These are phyloP conservation scores for Pimephales promelas DNA, from an alignment of 2,113 vertebrate genomes.

Conservation along the genomic window DNA sequence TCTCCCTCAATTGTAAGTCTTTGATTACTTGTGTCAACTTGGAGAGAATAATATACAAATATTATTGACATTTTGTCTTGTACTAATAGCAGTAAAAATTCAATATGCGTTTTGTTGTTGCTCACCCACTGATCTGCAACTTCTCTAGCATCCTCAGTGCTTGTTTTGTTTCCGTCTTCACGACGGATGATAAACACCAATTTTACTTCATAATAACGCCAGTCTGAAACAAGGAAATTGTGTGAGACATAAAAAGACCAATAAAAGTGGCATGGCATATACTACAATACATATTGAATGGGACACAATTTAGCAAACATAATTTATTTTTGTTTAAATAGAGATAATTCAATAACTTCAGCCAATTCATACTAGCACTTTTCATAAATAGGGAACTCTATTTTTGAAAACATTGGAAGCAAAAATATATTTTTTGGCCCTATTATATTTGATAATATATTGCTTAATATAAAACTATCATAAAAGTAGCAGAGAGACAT, in stretches of 20 bases:
- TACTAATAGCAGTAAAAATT: background rate
- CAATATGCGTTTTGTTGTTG: background rate
- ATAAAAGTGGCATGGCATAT: background rate
- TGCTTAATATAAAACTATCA: too few species aligned
- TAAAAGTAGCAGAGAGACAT: too few species aligned
- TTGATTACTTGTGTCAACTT: conserved; percentile 60
- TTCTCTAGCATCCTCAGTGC: conserved; percentile 58
- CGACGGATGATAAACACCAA: conserved; percentile 57
- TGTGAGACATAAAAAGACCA: background rate
- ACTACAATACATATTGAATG: background rate
- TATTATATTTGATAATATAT: too few species aligned
- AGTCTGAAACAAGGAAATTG: conserved; percentile 59
- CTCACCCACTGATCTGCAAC: conserved; percentile 70
- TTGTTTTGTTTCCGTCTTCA: conserved; percentile 42
- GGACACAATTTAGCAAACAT: background rate
- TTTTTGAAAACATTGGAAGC: too few species aligned
- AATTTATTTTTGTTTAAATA: background rate
- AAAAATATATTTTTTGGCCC: too few species aligned
- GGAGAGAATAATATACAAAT: conserved; percentile 16
- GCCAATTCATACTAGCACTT: too few species aligned
- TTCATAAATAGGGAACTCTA: too few species aligned
- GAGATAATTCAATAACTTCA: too few species aligned
- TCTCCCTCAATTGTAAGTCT: background rate
- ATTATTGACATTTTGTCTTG: background rate
- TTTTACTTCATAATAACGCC: conserved; percentile 67